Evolutionary conservation across 2,888 invertebrate genomes (phyloP), one percentile per base, ranked within the genome.

Genomic region (Nomada ruficornis): DNA sequence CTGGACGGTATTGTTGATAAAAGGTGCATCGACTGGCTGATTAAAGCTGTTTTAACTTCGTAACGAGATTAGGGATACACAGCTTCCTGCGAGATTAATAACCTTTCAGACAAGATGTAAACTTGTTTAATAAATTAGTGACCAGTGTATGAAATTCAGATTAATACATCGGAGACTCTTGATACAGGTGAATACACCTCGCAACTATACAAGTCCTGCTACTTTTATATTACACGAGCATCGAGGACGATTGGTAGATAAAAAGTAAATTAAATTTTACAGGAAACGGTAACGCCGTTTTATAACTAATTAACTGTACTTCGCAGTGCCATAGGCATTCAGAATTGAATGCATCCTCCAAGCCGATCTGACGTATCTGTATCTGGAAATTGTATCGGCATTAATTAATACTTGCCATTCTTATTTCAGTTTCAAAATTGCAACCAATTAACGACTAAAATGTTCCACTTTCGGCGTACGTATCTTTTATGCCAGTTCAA

Each of bases 1-100:
- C 85, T 81, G 60, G 47, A 77, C 65, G 29, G 42, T 47, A 59
- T 60, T 55, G 57, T 62, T 71, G 64, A 26, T 59, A 62, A 81
- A 81, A 71, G 60, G 63, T 29, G 20, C 11, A 59, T 60, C 69
- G 54, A 64, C 42, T 59, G 64, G 9, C 44, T 59, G 69, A 59
- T 69, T 73, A 68, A 71, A 67, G 70, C 57, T 44, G 29, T 71
- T 77, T 67, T 60, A 82, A 85, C 82, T 85, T 79, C 60, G 42
- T 77, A 74, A 82, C 54, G 54, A 72, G 79, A 82, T 85, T 74
- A 68, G 60, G 68, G 70, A 62, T 70, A 52, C 57, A 76, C 69
- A 29, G 57, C 67, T 57, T 71, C 59, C 60, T 47, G 18, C 15
- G 71, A 50, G 74, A 75, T 72, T 76, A 71, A 74, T 75, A 72